Conservation (phyloP, 2,888 invertebrate species). For the Leucophenga montana region DNA sequence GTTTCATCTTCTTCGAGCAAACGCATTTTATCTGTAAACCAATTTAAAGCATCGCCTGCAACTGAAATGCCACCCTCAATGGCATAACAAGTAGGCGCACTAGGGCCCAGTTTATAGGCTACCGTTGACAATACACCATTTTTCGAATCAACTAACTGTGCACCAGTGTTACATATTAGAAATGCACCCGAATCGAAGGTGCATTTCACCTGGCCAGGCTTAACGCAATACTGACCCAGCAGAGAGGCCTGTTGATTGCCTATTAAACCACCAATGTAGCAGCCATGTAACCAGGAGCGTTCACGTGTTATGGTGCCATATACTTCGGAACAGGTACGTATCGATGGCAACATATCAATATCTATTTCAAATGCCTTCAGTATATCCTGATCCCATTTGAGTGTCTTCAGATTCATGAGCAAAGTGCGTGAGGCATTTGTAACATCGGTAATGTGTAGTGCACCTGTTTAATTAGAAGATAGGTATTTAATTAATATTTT, state of each 20-base stretch:
- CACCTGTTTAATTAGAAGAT: slow-evolving; percentile 73
- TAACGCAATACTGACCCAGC: slow-evolving; percentile 89
- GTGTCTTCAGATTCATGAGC: slow-evolving; percentile 87
- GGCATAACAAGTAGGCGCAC: slow-evolving; percentile 86
- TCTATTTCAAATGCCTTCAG: slow-evolving; percentile 81
- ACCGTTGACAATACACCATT: slow-evolving; percentile 90
- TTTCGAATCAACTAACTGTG: slow-evolving; percentile 85
- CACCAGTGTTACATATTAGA: slow-evolving; percentile 92
- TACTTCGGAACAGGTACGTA: slow-evolving; percentile 87
- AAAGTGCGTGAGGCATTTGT: slow-evolving; percentile 93
- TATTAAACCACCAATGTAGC: slow-evolving; percentile 79
- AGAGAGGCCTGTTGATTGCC: slow-evolving; percentile 96
- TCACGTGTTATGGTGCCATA: slow-evolving; percentile 82
- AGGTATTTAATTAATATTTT: neutral
- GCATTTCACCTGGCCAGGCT: slow-evolving; percentile 89
- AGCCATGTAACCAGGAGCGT: slow-evolving; percentile 77
- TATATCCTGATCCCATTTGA: slow-evolving; percentile 86
- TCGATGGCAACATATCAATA: slow-evolving; percentile 82
- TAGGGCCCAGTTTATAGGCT: slow-evolving; percentile 87
- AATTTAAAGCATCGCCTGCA: slow-evolving; percentile 90
- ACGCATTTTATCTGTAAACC: slow-evolving; percentile 91
- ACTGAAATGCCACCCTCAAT: slow-evolving; percentile 92
- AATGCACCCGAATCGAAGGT: slow-evolving; percentile 95
- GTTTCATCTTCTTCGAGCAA: slow-evolving; percentile 83
- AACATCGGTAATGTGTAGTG: slow-evolving; percentile 89